These are phyloP conservation scores for Adrianichthys oophorus DNA, from an alignment of 2,797 vertebrate species.

Conservation along the genomic window DNA sequence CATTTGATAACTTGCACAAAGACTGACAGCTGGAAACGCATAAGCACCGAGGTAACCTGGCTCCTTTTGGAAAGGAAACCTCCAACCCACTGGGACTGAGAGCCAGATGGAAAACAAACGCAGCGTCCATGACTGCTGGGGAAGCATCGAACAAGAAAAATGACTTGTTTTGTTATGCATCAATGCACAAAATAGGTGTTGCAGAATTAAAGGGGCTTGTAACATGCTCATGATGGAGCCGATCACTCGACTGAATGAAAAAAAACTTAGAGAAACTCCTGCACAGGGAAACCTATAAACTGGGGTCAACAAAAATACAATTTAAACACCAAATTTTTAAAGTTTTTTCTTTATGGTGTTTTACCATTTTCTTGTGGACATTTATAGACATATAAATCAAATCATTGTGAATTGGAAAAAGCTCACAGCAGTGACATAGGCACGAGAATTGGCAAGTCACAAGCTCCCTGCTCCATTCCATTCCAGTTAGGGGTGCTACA, in stretches of 20 bases:
- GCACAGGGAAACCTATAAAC: too few relatives aligned
- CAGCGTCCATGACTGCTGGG: slow-evolving; percentile 1
- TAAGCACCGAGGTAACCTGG: slow-evolving; percentile 3
- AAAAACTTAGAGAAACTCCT: too few relatives aligned
- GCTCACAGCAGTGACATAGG: too few relatives aligned
- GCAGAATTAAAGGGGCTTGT: not conserved
- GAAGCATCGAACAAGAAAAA: slow-evolving; percentile 8
- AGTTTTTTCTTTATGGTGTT: too few relatives aligned
- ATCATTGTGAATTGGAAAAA: too few relatives aligned
- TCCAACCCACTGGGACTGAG: slow-evolving; percentile 24
- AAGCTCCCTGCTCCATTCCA: too few relatives aligned
- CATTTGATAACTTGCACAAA: slow-evolving; percentile 43
- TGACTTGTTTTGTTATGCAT: not conserved
- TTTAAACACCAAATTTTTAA: too few relatives aligned
- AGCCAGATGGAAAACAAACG: slow-evolving; percentile 19
- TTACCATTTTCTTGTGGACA: too few relatives aligned
- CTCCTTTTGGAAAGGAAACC: slow-evolving; percentile 12
- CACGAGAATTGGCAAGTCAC: too few relatives aligned
- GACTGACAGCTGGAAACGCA: slow-evolving; percentile 43
- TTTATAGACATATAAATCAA: too few relatives aligned
- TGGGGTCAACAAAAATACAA: too few relatives aligned
- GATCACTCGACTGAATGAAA: not conserved
- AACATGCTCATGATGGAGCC: slow-evolving; percentile 1
- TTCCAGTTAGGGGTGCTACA: too few relatives aligned
- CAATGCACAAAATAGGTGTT: slow-evolving; percentile 1